These are phyloP conservation scores for Eretmochelys imbricata DNA, from an alignment of 2,113 vertebrate species.

Conservation along the genomic window DNA sequence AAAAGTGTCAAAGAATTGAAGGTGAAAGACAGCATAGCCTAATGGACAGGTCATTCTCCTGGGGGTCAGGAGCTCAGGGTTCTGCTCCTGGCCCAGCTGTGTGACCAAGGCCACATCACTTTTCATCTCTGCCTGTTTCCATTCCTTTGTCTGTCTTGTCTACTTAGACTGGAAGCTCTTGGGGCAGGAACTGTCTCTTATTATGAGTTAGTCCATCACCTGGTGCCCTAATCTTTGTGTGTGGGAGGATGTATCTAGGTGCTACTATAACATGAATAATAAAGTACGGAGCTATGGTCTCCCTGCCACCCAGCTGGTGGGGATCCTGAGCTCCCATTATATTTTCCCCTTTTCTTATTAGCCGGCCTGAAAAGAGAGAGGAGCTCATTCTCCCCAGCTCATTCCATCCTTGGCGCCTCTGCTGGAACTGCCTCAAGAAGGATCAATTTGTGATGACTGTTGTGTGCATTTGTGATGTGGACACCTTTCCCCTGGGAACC, in stretches of 20 bases:
- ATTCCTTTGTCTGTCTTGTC: not conserved
- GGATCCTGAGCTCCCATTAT: too few species aligned
- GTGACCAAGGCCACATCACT: not conserved
- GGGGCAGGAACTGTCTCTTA: not conserved
- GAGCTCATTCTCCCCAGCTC: accelerated
- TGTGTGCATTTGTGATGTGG: not conserved
- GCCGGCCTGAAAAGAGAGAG: not conserved
- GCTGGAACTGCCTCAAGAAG: not conserved
- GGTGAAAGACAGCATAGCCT: not conserved
- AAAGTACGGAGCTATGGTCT: not conserved
- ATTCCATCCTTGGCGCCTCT: not conserved
- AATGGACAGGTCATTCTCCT: not conserved
- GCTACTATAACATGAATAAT: not conserved
- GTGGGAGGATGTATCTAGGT: not conserved
- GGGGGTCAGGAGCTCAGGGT: too few species aligned
- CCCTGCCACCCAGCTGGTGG: not conserved
- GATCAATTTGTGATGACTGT: not conserved
- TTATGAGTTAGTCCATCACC: not conserved
- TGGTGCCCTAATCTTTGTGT: not conserved
- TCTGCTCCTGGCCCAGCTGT: not conserved
- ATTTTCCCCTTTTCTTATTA: not conserved
- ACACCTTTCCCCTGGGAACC: not conserved
- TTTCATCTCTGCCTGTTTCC: not conserved
- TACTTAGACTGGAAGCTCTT: not conserved
- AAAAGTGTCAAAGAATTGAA: not conserved